Percentiles rank a stretch among this genome's conserved stretches.
Evolutionary conservation across 2,888 invertebrate genomes (phyloP).

Genomic region (Psylliodes chrysocephalus): DNA sequence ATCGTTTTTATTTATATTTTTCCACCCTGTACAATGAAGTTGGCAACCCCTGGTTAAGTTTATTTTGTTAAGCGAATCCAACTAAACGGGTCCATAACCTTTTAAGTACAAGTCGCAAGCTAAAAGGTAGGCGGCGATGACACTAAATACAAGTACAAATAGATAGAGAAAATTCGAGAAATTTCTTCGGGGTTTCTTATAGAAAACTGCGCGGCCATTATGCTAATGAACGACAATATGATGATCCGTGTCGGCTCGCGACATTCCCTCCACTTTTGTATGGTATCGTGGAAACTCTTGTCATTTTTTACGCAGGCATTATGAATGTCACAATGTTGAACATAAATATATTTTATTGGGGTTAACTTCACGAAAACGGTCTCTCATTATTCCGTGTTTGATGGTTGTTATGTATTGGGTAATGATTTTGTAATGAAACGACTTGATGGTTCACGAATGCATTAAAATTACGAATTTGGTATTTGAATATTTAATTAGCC

Average conservation of each 20-base stretch:
- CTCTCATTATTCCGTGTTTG: constrained; percentile 31
- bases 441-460: constrained; percentile 9
- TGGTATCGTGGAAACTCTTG: constrained; percentile 50
- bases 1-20: too few species aligned
- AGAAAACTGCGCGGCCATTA: constrained; percentile 51
- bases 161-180: constrained; percentile 42
- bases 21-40: background rate
- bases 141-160: constrained; percentile 30
- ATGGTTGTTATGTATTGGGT: constrained; percentile 34
- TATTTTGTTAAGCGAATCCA: too few species aligned
- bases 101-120: constrained; percentile 3
- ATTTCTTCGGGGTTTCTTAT: constrained; percentile 45
- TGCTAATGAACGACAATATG: constrained; percentile 57
- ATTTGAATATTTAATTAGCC: background rate
- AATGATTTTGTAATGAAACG: constrained; percentile 28
- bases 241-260: constrained; percentile 56
- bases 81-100: too few species aligned
- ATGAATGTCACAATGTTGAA: constrained; percentile 49
- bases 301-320: constrained; percentile 51
- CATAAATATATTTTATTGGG: constrained; percentile 44
- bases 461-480: constrained; percentile 7
- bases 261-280: constrained; percentile 54
- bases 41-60: too few species aligned
- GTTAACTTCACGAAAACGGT: constrained; percentile 36
- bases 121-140: constrained; percentile 21